A percentile compares a stretch with the other conserved stretches of the same genome.
Conservation (phyloP, 2,888 invertebrate species). For the Punctoribates punctum region DNA sequence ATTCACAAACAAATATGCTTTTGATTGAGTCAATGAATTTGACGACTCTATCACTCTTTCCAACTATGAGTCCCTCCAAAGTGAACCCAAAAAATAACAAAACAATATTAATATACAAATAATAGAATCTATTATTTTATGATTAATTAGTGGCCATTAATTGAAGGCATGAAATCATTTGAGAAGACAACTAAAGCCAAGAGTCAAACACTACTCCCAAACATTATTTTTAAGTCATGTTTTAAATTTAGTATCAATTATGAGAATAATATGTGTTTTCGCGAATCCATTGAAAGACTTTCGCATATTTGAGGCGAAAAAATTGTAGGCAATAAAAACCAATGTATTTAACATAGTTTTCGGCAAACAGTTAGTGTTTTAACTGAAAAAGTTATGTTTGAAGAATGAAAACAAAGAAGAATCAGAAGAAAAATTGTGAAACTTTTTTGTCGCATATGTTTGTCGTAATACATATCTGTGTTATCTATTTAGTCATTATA, state of each 20-base stretch:
- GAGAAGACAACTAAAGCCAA: too few relatives aligned
- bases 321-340: not conserved
- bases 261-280: not conserved
- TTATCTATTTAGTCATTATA: not conserved
- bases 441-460: constrained; percentile 23
- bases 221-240: not conserved
- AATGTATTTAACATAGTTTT: not conserved
- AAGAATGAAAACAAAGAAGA: not conserved
- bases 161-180: too few relatives aligned
- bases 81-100: too few relatives aligned
- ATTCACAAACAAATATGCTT: too few relatives aligned
- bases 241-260: not conserved
- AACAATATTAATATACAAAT: too few relatives aligned
- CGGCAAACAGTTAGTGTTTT: not conserved
- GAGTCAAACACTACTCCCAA: too few relatives aligned
- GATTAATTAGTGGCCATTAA: too few relatives aligned
- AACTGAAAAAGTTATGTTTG: not conserved
- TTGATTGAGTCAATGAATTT: too few relatives aligned
- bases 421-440: not conserved
- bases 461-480: constrained; percentile 7
- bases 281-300: not conserved
- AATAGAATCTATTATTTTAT: too few relatives aligned
- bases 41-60: too few relatives aligned
- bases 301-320: not conserved
- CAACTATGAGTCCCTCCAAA: too few relatives aligned